Evolutionary conservation across 2,113 vertebrate genomes (phyloP).

Genomic region (Leucopsar rothschildi): DNA sequence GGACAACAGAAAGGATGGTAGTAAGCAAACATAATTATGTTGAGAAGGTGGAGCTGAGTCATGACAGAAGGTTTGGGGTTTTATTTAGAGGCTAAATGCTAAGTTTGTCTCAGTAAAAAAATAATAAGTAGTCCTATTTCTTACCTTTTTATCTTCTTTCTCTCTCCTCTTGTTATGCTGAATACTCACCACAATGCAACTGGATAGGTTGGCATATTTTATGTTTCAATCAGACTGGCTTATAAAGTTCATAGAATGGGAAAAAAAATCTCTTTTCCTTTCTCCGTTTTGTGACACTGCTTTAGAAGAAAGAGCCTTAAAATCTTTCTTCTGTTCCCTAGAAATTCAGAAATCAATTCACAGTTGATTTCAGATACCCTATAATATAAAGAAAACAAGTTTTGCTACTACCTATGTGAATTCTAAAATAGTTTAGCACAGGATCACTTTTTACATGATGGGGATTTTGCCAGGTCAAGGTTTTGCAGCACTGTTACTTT

Average conservation of each 20-base stretch:
- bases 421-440: background rate
- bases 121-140: background rate
- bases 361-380: background rate
- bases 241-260: background rate
- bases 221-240: background rate
- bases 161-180: background rate
- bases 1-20: background rate
- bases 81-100: background rate
- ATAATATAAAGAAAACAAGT: background rate
- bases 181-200: background rate
- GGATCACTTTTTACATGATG: background rate
- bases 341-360: background rate
- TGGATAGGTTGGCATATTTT: background rate
- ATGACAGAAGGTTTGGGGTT: background rate
- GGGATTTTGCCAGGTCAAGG: background rate
- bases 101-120: background rate
- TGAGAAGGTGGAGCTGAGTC: background rate
- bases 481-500: background rate
- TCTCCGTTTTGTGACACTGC: background rate
- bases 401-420: background rate
- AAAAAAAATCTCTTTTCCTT: background rate
- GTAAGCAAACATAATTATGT: background rate
- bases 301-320: background rate
- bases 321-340: background rate
- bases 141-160: background rate